These are phyloP conservation scores for Hydrozoanthus tunicans DNA, from an alignment of 64 coral and sea anemone genomes.

Conservation along the genomic window DNA sequence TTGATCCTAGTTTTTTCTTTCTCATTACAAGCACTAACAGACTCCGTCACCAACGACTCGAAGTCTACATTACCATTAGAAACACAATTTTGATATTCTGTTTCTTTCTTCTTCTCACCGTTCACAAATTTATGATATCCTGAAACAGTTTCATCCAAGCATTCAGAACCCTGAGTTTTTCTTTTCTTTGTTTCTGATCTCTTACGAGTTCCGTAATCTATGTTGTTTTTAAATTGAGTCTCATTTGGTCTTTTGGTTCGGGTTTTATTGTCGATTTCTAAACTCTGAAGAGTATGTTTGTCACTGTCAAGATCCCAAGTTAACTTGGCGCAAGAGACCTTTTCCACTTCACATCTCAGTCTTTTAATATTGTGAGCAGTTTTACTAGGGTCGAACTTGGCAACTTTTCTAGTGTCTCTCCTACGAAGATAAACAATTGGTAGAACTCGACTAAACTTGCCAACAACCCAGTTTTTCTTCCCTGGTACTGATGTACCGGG, in stretches of 20 bases:
- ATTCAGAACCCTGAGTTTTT: not conserved
- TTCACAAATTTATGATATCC: not conserved
- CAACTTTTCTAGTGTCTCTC: constrained; percentile 77
- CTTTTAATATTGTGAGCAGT: constrained; percentile 89
- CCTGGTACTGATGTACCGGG: constrained; percentile 86
- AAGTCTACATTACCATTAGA: not conserved
- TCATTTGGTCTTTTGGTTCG: not conserved
- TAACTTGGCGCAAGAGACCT: constrained; percentile 37
- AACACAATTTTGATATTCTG: not conserved
- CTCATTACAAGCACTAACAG: not conserved
- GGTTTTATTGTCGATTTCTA: not conserved
- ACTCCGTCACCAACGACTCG: not conserved
- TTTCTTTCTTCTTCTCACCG: not conserved
- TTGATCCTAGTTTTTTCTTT: not conserved
- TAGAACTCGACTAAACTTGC: constrained; percentile 89
- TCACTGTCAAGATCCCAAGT: constrained; percentile 76
- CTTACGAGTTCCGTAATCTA: not conserved
- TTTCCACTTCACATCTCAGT: constrained; percentile 52
- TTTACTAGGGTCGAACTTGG: constrained; percentile 91
- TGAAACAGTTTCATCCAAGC: not conserved
- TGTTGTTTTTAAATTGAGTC: not conserved
- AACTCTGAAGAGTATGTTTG: not conserved
- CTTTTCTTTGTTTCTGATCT: not conserved
- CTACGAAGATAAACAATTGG: constrained; percentile 82
- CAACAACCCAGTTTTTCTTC: constrained; percentile 92